Evolutionary conservation across 2,797 vertebrate genomes (phyloP), one percentile per base, ranked within the genome.

Genomic region (Adelosebastes latens): DNA sequence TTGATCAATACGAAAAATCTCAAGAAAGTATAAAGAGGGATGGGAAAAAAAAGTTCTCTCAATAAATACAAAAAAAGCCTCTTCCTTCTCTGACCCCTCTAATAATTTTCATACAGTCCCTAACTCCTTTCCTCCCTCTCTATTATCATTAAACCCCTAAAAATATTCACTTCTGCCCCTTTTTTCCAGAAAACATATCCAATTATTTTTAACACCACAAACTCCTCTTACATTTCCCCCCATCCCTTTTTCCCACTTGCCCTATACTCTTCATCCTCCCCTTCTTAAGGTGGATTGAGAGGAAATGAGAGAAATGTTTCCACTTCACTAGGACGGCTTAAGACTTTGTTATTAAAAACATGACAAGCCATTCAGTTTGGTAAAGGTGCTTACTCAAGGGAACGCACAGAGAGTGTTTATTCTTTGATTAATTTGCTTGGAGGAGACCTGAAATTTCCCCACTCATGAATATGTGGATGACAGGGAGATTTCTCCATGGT

Each of bases 401-500:
- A 92, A 90, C 69, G 86, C 89, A 52, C 88, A 55, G 52, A 46
- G 75, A 83, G 81, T 93, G 92, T 87, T 94, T 93, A 93, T 93
- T 91, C 91, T 94, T 94, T 94, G 91, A 94, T 93, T 93, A 94
- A 94, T 94, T 89, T 94, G 88, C 92, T 92, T 81, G 92, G 92
- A 94, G 96, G 91, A 86, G 88, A 91, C 89, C 84, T 89, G 89
- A 93, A 91, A 87, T 89, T 72, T 71, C 89, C 91, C 87, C 85
- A 88, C 88, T 93, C 91, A 90, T 93, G 93, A 93, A 94, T 96
- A 90, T 89, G 91, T 90, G 88, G 87, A 90, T 89, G 95, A 95
- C 93, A 95, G 93, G 91, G 94, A 96, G 96, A 96, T 94, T 95
- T 96, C 96, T 93, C 95, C 91, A 89, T 80, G 89, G 95, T 96